phyloP scores from a whole-genome alignment of 2,113 vertebrate genomes.

The Rallus limicola region DNA sequence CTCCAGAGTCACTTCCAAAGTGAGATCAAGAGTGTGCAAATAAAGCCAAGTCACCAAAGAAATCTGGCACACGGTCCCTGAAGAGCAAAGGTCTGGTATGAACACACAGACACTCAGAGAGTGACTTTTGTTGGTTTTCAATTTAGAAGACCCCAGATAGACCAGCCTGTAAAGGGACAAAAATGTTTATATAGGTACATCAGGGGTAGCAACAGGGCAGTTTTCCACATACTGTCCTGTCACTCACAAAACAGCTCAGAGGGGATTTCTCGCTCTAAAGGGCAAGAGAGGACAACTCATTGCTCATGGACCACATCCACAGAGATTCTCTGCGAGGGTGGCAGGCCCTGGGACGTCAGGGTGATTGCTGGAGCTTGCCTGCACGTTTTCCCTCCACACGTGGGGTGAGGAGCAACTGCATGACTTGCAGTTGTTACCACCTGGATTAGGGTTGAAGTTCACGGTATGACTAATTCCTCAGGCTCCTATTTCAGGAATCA shows the following conservation, averaged over 20 bases:
- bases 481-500: slow-evolving; percentile 41
- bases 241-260: background rate
- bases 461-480: slow-evolving; percentile 3
- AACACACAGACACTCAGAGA: background rate
- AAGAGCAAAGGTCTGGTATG: background rate
- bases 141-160: background rate
- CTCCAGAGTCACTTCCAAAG: background rate
- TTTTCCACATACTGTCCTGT: background rate
- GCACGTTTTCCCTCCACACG: background rate
- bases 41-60: background rate
- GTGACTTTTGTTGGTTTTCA: background rate
- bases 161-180: background rate
- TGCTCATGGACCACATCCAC: background rate
- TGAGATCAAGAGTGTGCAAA: background rate
- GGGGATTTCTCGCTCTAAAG: slow-evolving; percentile 26
- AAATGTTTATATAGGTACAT: background rate
- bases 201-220: background rate
- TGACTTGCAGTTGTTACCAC: slow-evolving; percentile 53
- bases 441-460: slow-evolving; percentile 42
- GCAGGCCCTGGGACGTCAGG: background rate
- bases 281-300: background rate
- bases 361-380: background rate
- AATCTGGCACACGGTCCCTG: background rate
- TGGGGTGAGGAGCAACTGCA: background rate
- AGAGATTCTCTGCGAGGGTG: background rate